phyloP scores from a whole-genome alignment of 2,888 invertebrate genomes.

The Nemotelus pantherinus region DNA sequence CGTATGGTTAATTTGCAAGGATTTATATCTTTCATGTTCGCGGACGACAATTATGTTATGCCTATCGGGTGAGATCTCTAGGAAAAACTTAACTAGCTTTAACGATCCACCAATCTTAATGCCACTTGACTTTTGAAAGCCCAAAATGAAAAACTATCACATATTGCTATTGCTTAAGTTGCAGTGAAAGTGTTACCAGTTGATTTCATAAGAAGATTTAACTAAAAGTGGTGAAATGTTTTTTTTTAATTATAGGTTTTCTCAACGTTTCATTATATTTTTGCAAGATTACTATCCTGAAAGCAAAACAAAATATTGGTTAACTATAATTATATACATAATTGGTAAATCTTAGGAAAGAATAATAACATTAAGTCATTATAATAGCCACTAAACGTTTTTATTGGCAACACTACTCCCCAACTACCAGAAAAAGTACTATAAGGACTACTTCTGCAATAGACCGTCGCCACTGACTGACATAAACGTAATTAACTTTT shows the following conservation, averaged over 20 bases:
- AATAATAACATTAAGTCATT: too few relatives aligned
- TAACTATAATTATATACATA: too few relatives aligned
- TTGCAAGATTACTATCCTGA: too few relatives aligned
- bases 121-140: constrained; percentile 41
- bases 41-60: constrained; percentile 9
- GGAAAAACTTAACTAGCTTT: constrained; percentile 26
- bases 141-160: constrained; percentile 21
- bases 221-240: too few relatives aligned
- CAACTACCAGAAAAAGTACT: background rate
- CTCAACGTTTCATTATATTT: background rate
- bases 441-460: constrained; percentile 16
- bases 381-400: too few relatives aligned
- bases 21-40: constrained; percentile 16
- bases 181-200: background rate
- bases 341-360: too few relatives aligned
- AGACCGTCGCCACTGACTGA: constrained; percentile 23
- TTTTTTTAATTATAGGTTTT: too few relatives aligned
- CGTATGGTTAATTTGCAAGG: constrained; percentile 28
- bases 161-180: background rate
- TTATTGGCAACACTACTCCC: background rate
- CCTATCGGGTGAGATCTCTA: constrained; percentile 15
- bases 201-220: too few relatives aligned
- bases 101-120: constrained; percentile 42
- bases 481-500: constrained; percentile 45
- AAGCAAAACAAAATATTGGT: too few relatives aligned